phyloP scores from a whole-genome alignment of 2,113 vertebrate genomes.

The Chlamydotis undulata region DNA sequence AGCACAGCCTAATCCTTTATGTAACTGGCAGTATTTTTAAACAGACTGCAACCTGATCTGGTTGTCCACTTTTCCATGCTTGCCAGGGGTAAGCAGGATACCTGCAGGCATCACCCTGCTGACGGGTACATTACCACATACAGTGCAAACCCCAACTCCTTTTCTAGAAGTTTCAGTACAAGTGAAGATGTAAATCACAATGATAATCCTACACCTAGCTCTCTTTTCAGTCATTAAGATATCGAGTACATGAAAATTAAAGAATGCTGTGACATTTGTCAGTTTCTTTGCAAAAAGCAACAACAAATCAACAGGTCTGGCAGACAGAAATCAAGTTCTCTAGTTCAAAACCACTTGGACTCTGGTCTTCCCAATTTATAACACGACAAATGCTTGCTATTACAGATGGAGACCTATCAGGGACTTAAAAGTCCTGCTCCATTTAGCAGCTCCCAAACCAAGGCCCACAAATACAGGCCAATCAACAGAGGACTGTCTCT shows the following conservation, averaged over 20 bases:
- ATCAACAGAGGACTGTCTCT: neutral
- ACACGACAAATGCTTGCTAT: neutral
- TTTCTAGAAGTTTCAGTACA: neutral
- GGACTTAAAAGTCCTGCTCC: neutral
- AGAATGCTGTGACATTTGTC: rapidly evolving
- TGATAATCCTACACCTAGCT: neutral
- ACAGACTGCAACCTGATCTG: conserved; percentile 49
- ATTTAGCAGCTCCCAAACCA: neutral
- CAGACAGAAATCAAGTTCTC: neutral
- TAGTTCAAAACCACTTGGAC: neutral
- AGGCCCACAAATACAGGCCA: neutral
- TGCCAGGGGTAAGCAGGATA: conserved; percentile 1
- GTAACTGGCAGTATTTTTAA: conserved; percentile 61
- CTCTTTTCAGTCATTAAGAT: neutral
- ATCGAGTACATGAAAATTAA: neutral
- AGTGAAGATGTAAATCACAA: neutral
- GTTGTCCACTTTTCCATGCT: neutral
- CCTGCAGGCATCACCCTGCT: neutral
- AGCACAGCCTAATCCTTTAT: conserved; percentile 34
- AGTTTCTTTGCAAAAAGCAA: neutral
- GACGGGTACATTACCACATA: neutral
- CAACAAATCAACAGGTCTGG: neutral
- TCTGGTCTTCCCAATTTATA: neutral
- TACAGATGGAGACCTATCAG: neutral
- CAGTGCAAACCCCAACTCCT: neutral